Base-by-base conservation (phyloP, 2,888 invertebrate genomes). In the Periphyllus acericola region DNA sequence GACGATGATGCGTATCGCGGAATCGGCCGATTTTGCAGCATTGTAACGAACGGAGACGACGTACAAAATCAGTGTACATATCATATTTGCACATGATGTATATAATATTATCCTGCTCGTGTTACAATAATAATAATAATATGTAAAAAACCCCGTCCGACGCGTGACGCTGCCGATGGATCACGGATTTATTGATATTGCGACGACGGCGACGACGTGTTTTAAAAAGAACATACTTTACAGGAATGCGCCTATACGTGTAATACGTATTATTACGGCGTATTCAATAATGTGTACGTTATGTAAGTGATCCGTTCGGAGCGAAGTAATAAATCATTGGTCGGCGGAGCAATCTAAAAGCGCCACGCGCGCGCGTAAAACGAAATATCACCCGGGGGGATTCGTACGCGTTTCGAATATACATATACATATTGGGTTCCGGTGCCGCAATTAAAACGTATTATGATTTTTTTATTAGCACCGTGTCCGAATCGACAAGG, bases 381-480 rank as follows among this genome's bases (percentile, higher is more conserved):
- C 75, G 75, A 83, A 66, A 75, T 66, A 83, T 66, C 5, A 75
- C 83, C 46, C 17, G 11, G 40, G 55, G 83, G 83, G 75, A 75
- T 83, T 60, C 75, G 60, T 75, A 55, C 36, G 60, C 75, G 46
- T 83, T 83, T 83, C 34, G 32, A 83, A 66, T 21, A 46, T 46
- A 46, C n/a, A n/a, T n/a, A n/a, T n/a, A n/a, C n/a, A 46, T 46
- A 60, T 75, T 66, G 75, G 75, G 6, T 40, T 29, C 60, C 1
- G 40, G n/a, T 21, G 36, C 83, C 14, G 66, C 83, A 60, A 83
- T 83, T 75, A 83, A 83, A 83, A 60, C 21, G 55, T 74, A 36
- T 60, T 75, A 66, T 40, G 29, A 75, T 40, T 60, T 46, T n/a
- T 46, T 55, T 60, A 2, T 29, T 75, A 71, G 83, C 55, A 72